Percentiles rank a stretch among this genome's conserved stretches.
Conservation (phyloP, 2,797 vertebrate species). For the Coranthus polyacanthus region DNA sequence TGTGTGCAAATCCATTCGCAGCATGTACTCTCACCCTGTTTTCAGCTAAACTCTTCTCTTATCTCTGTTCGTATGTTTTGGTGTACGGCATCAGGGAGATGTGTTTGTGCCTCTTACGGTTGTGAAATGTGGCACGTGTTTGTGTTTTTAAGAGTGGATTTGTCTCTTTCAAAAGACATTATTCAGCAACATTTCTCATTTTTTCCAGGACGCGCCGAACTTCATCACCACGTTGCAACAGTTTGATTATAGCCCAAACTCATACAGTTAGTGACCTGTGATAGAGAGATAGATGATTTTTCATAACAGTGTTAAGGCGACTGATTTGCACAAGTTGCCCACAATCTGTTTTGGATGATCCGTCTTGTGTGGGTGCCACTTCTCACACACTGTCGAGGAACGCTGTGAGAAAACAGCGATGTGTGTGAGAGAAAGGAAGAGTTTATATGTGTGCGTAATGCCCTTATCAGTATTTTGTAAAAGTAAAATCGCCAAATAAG, state of each 20-base stretch:
- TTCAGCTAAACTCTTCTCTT: too few relatives aligned
- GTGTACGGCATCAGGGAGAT: too few relatives aligned
- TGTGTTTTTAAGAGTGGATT: conserved; percentile 15
- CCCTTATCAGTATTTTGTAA: neutral
- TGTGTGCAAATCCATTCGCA: too few relatives aligned
- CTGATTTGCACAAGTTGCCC: conserved; percentile 37
- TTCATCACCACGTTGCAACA: conserved; percentile 16
- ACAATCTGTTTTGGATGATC: conserved; percentile 50
- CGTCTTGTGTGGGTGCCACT: conserved; percentile 59
- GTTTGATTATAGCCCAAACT: too few relatives aligned
- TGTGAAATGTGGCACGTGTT: conserved; percentile 19
- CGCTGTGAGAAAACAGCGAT: conserved; percentile 50
- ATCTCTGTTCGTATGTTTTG: too few relatives aligned
- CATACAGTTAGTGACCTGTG: neutral
- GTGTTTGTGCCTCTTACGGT: conserved; percentile 4
- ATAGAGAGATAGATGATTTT: conserved; percentile 11
- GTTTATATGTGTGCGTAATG: neutral
- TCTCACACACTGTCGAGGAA: conserved; percentile 62
- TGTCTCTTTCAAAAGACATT: conserved; percentile 33
- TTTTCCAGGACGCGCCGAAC: conserved; percentile 10
- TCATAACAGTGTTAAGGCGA: conserved; percentile 18
- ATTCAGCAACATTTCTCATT: conserved; percentile 57
- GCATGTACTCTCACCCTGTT: too few relatives aligned
- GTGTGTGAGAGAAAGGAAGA: neutral
- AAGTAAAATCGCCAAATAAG: neutral